A percentile compares a stretch with the other conserved stretches of the same genome.
phyloP scores from a whole-genome alignment of 2,113 vertebrate genomes.

The Varanus salvator region DNA sequence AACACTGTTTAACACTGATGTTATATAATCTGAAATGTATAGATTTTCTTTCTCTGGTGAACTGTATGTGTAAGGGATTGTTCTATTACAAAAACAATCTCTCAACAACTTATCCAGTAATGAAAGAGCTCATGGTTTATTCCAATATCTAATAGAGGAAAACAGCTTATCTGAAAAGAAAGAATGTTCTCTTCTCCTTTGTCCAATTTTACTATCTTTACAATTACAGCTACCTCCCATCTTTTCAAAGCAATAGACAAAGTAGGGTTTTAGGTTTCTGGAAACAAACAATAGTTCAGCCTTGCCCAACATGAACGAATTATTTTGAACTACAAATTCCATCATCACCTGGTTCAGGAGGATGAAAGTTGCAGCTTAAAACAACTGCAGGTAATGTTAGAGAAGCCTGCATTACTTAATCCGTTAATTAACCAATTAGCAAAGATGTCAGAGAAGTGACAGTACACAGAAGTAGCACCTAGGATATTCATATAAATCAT shows the following conservation, averaged over 20 bases:
- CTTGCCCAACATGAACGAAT: no score
- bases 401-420: background rate
- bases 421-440: background rate
- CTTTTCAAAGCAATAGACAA: background rate
- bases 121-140: background rate
- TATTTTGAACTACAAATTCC: no score
- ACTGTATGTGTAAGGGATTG: background rate
- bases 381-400: no score
- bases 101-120: background rate
- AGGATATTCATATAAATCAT: background rate
- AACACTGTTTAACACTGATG: fast-evolving
- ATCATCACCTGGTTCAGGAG: no score
- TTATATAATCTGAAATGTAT: background rate
- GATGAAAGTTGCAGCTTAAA: no score
- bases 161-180: background rate
- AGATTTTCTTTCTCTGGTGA: no score
- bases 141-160: background rate
- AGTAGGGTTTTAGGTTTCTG: background rate
- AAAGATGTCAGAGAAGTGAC: background rate
- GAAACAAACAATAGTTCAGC: background rate
- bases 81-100: background rate
- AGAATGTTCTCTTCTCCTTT: background rate
- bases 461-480: background rate
- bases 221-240: background rate
- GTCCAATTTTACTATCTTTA: background rate